These are phyloP conservation scores for Nephrotoma flavescens DNA, from an alignment of 2,888 invertebrate genomes.

Conservation along the genomic window DNA sequence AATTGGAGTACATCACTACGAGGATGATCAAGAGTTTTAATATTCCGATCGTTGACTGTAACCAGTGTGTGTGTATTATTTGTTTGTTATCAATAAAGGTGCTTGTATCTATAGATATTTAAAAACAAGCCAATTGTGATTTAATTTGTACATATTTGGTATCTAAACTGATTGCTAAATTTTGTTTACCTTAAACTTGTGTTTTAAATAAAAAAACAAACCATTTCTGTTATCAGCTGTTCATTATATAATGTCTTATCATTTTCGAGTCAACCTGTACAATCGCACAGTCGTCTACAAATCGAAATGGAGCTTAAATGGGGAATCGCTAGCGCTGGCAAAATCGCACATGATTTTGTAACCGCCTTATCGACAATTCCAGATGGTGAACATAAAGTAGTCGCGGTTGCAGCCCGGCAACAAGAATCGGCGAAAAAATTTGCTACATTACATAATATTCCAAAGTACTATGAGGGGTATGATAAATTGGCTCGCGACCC, in stretches of 20 bases:
- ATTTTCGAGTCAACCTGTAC: not conserved
- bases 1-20: slow-evolving; percentile 45
- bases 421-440: slow-evolving; percentile 52
- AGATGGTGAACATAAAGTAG: slow-evolving; percentile 44
- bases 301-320: slow-evolving; percentile 37
- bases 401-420: slow-evolving; percentile 63
- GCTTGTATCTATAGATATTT: not conserved
- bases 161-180: not conserved
- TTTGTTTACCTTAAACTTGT: not conserved
- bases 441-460: slow-evolving; percentile 51
- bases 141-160: not conserved
- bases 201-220: not conserved
- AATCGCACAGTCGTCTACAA: not conserved
- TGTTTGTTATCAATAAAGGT: not conserved
- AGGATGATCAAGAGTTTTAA: slow-evolving; percentile 27
- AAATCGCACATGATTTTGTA: slow-evolving; percentile 70
- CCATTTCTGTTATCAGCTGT: not conserved
- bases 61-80: not conserved
- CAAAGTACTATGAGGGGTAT: slow-evolving; percentile 56
- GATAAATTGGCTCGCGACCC: slow-evolving; percentile 52
- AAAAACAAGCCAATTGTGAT: not conserved
- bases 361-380: slow-evolving; percentile 47
- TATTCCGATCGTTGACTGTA: not conserved
- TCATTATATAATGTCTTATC: not conserved
- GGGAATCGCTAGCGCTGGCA: slow-evolving; percentile 71